Conservation (phyloP, 2,797 vertebrate species). For the Steatocranus sp. region DNA sequence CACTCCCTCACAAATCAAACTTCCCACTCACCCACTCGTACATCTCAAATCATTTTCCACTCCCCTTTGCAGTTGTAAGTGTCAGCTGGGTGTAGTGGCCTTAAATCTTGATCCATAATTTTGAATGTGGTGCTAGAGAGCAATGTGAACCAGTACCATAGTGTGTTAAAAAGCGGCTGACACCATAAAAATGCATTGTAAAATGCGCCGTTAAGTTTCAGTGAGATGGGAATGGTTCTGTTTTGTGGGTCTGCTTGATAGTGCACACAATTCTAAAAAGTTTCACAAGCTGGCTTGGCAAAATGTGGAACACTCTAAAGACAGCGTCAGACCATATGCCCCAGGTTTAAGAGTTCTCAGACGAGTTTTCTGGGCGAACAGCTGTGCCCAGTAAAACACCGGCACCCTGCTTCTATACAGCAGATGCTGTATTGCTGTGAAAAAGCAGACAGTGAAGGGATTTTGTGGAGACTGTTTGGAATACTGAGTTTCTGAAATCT, state of each 20-base stretch:
- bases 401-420: not conserved
- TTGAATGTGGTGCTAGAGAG: not conserved
- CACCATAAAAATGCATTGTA: slow-evolving; percentile 8
- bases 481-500: not conserved
- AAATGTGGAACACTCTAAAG: not conserved
- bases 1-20: slow-evolving; percentile 36
- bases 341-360: not conserved
- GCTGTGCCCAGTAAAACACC: not conserved
- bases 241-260: not conserved
- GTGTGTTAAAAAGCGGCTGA: slow-evolving; percentile 6
- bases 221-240: not conserved
- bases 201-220: slow-evolving; percentile 4
- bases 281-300: not conserved
- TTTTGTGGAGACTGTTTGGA: not conserved
- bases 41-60: slow-evolving; percentile 51
- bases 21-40: not conserved
- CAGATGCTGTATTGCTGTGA: not conserved
- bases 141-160: not conserved
- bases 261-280: not conserved
- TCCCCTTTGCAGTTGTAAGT: slow-evolving; percentile 2
- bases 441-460: not conserved
- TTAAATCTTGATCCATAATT: slow-evolving; percentile 26
- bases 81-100: slow-evolving; percentile 35
- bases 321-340: not conserved
- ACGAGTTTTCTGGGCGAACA: not conserved